A percentile compares a stretch with the other conserved stretches of the same genome.
Evolutionary conservation across 2,113 vertebrate genomes (phyloP).

Genomic region (Empidonax alnorum): DNA sequence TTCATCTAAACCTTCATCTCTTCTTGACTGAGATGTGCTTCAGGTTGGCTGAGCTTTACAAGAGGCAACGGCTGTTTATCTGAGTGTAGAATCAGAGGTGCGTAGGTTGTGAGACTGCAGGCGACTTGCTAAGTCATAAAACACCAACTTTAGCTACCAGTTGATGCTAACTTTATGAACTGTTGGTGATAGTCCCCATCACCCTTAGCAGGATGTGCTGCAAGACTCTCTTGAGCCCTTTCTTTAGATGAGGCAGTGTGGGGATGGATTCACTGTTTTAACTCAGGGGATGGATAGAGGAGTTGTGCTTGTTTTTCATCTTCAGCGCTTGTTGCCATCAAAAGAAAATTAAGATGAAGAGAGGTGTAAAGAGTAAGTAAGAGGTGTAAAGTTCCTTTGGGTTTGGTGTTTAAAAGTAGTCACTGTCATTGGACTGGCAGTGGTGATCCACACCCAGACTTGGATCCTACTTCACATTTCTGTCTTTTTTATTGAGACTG

Average conservation of each 20-base stretch:
- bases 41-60: not conserved
- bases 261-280: not conserved
- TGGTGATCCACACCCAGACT: not conserved
- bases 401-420: not conserved
- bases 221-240: not conserved
- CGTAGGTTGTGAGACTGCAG: conserved; percentile 35
- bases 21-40: not conserved
- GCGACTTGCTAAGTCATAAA: not conserved
- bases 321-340: not conserved
- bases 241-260: not conserved
- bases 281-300: not conserved
- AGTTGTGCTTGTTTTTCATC: not conserved
- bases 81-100: conserved; percentile 6
- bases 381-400: not conserved
- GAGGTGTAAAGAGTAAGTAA: not conserved
- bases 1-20: not conserved
- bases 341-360: conserved; percentile 8
- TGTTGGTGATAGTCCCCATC: not conserved
- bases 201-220: not conserved
- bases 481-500: not conserved
- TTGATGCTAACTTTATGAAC: not conserved
- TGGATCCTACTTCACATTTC: not conserved
- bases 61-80: not conserved
- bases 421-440: not conserved
- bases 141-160: not conserved